phyloP scores from a whole-genome alignment of 1,140 invertebrate species.

The Elysia chlorotica region DNA sequence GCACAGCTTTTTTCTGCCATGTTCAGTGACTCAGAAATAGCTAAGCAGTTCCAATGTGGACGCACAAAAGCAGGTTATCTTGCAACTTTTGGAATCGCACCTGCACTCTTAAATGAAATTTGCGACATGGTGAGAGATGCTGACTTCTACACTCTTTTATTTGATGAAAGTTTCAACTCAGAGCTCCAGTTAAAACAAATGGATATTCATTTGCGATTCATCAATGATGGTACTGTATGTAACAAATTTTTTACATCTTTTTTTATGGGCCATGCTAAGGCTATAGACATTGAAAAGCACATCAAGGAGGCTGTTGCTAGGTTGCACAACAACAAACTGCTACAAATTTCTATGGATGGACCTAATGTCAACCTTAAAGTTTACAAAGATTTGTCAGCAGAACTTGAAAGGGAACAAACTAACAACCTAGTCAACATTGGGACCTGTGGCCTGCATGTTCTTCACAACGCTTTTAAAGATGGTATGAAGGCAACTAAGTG shows the following conservation, averaged over 20 bases:
- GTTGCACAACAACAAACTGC: slow-evolving; percentile 14
- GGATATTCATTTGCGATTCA: slow-evolving; percentile 32
- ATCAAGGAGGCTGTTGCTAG: slow-evolving; percentile 7
- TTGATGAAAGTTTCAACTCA: slow-evolving; percentile 28
- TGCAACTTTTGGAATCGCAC: slow-evolving; percentile 28
- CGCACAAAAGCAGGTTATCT: slow-evolving; percentile 29
- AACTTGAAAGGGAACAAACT: slow-evolving; percentile 2
- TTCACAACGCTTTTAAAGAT: slow-evolving; percentile 31
- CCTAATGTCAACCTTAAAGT: slow-evolving; percentile 36
- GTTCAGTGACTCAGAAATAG: slow-evolving; percentile 28
- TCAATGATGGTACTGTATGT: slow-evolving; percentile 17
- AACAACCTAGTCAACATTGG: slow-evolving; percentile 26
- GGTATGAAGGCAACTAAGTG: slow-evolving; percentile 19
- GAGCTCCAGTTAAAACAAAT: slow-evolving; percentile 29
- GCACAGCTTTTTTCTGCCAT: slow-evolving; percentile 7
- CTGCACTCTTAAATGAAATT: slow-evolving; percentile 10
- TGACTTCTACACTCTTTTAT: slow-evolving; percentile 22
- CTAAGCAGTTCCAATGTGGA: slow-evolving; percentile 12
- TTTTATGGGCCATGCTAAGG: slow-evolving; percentile 33
- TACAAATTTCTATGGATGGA: slow-evolving; percentile 41
- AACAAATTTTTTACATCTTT: slow-evolving; percentile 27
- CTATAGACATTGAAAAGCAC: slow-evolving; percentile 26
- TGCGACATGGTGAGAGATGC: background rate
- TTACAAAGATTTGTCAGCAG: background rate
- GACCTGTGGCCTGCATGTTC: slow-evolving; percentile 30